These are phyloP conservation scores for Orthosia gracilis DNA, from an alignment of 2,888 invertebrate species.

Conservation along the genomic window DNA sequence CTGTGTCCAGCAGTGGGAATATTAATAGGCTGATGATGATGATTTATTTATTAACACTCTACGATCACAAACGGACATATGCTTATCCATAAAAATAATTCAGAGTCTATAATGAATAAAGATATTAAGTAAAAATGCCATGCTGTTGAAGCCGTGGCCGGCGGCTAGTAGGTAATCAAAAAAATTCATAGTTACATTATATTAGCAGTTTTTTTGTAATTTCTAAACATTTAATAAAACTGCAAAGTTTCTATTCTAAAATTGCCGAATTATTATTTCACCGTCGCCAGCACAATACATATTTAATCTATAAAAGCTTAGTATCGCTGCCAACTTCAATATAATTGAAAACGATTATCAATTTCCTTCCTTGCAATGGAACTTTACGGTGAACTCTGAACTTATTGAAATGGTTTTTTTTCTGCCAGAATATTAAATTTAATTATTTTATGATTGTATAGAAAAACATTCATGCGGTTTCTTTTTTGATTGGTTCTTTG, in stretches of 20 bases:
- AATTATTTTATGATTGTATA: constrained; percentile 15
- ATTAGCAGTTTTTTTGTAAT: too few species aligned
- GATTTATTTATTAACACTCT: too few species aligned
- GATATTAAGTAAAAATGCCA: too few species aligned
- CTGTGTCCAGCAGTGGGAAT: too few species aligned
- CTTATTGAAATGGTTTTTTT: constrained; percentile 22
- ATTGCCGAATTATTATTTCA: not conserved
- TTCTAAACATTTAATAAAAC: not conserved
- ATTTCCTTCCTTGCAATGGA: constrained; percentile 15
- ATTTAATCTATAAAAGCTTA: constrained; percentile 21
- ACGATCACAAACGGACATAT: too few species aligned
- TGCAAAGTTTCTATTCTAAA: not conserved
- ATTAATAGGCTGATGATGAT: too few species aligned
- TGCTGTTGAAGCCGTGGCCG: too few species aligned
- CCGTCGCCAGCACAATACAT: not conserved
- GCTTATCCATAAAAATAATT: too few species aligned
- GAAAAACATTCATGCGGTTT: constrained; percentile 1
- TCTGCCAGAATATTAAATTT: constrained; percentile 1
- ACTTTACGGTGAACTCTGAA: constrained; percentile 5
- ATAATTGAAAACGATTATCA: constrained; percentile 23
- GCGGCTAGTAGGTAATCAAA: too few species aligned
- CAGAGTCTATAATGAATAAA: too few species aligned
- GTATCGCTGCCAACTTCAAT: constrained; percentile 7
- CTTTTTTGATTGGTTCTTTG: constrained; percentile 7
- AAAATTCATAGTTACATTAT: too few species aligned